phyloP scores from a whole-genome alignment of 2,888 invertebrate genomes.

The Cerceris ruficornis region DNA sequence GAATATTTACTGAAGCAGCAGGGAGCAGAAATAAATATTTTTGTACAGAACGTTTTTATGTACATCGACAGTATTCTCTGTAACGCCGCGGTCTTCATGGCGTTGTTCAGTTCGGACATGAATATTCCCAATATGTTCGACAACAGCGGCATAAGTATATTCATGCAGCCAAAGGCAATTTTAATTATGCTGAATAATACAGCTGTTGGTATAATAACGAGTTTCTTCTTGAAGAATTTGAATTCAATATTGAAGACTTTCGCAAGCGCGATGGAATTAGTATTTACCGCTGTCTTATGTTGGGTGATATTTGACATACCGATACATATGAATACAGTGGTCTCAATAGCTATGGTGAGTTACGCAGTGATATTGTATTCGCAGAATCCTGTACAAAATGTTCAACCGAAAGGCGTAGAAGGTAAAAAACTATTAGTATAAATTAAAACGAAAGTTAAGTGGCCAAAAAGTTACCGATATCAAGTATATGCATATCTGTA shows the following conservation, averaged over 20 bases:
- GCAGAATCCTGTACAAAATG: conserved; percentile 89
- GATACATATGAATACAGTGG: conserved; percentile 90
- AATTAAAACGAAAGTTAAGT: conserved; percentile 15
- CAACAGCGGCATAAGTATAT: conserved; percentile 82
- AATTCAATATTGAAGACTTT: conserved; percentile 98
- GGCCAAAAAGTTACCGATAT: background rate
- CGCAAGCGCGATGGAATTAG: conserved; percentile 95
- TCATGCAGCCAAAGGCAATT: conserved; percentile 88
- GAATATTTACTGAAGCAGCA: conserved; percentile 95
- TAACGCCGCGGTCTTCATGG: conserved; percentile 88
- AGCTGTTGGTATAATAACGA: conserved; percentile 95
- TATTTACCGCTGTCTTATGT: conserved; percentile 94
- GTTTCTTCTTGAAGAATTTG: conserved; percentile 95
- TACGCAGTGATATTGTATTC: conserved; percentile 93
- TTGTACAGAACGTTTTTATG: conserved; percentile 97
- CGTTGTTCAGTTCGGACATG: conserved; percentile 83
- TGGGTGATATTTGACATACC: conserved; percentile 93
- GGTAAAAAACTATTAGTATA: conserved; percentile 20
- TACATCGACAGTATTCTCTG: conserved; percentile 97
- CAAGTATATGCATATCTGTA: background rate
- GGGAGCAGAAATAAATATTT: conserved; percentile 93
- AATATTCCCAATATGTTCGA: conserved; percentile 85
- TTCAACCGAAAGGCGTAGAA: conserved; percentile 24
- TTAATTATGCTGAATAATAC: conserved; percentile 94
- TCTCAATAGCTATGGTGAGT: conserved; percentile 92